Conservation (phyloP, 2,113 vertebrate species). For the Dicerorhinus sumatrensis region DNA sequence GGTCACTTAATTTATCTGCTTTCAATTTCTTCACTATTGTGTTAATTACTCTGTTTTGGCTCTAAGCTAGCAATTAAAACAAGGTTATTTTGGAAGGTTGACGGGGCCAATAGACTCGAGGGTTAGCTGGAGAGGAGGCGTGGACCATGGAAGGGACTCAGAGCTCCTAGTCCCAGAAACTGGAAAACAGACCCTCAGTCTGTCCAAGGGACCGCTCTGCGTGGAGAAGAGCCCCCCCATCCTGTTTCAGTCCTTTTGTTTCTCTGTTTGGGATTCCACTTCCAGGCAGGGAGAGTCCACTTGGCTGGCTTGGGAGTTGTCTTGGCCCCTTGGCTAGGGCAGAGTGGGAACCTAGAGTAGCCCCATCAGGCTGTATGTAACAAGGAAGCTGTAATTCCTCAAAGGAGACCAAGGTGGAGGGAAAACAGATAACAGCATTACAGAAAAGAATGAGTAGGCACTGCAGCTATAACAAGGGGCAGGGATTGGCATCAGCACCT, state of each 20-base stretch:
- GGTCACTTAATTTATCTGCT: not conserved
- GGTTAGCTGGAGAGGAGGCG: not conserved
- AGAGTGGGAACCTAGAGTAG: not conserved
- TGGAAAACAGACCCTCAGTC: not conserved
- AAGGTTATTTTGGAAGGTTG: not conserved
- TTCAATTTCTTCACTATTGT: not conserved
- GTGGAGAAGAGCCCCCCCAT: not conserved
- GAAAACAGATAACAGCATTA: too few relatives aligned
- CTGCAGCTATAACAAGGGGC: not conserved
- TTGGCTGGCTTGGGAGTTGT: not conserved
- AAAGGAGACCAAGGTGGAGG: not conserved
- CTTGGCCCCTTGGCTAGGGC: not conserved
- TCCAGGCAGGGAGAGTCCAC: not conserved
- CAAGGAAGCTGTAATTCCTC: not conserved
- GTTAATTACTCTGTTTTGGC: not conserved
- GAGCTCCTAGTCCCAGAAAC: too few relatives aligned
- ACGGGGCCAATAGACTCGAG: not conserved
- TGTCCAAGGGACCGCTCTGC: not conserved
- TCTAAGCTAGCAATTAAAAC: not conserved
- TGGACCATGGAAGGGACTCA: not conserved
- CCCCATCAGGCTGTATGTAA: not conserved
- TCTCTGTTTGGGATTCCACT: not conserved
- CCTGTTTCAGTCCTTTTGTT: fast-evolving
- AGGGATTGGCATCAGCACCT: fast-evolving
- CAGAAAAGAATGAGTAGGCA: fast-evolving